Conservation (phyloP, 1,140 invertebrate genomes). For the Lutraria rhynchaena region DNA sequence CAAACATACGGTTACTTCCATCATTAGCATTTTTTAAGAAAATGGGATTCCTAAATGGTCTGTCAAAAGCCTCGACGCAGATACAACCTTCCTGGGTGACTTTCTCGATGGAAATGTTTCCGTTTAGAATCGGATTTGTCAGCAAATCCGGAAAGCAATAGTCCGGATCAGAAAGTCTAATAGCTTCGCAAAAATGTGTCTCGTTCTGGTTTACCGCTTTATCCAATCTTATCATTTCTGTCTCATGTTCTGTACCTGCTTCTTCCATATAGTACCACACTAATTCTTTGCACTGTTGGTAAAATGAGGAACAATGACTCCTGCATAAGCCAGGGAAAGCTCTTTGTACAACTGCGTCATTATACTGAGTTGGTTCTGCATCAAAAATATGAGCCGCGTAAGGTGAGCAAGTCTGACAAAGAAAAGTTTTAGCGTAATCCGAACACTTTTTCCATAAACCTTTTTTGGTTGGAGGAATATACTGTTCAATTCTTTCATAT, state of each 20-base stretch:
- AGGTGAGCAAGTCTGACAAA: constrained; percentile 78
- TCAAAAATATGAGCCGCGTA: constrained; percentile 78
- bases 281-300: constrained; percentile 65
- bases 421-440: constrained; percentile 64
- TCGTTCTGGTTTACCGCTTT: constrained; percentile 15
- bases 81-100: constrained; percentile 73
- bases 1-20: constrained; percentile 72
- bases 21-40: constrained; percentile 73
- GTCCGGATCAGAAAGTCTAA: constrained; percentile 68
- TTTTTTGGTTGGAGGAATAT: constrained; percentile 28
- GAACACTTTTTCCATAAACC: constrained; percentile 62
- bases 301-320: constrained; percentile 70
- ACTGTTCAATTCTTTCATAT: constrained; percentile 51
- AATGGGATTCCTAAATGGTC: constrained; percentile 70
- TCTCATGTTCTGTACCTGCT: background rate
- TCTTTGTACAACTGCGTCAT: constrained; percentile 14
- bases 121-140: constrained; percentile 63
- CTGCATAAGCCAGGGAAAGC: constrained; percentile 73
- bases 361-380: constrained; percentile 63
- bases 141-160: constrained; percentile 80
- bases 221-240: background rate
- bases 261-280: constrained; percentile 48
- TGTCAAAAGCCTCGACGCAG: constrained; percentile 73
- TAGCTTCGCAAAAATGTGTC: constrained; percentile 68
- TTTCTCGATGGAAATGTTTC: constrained; percentile 62